Conservation (phyloP, 2,797 vertebrate genomes). For the Spinibarbus caldwelli region DNA sequence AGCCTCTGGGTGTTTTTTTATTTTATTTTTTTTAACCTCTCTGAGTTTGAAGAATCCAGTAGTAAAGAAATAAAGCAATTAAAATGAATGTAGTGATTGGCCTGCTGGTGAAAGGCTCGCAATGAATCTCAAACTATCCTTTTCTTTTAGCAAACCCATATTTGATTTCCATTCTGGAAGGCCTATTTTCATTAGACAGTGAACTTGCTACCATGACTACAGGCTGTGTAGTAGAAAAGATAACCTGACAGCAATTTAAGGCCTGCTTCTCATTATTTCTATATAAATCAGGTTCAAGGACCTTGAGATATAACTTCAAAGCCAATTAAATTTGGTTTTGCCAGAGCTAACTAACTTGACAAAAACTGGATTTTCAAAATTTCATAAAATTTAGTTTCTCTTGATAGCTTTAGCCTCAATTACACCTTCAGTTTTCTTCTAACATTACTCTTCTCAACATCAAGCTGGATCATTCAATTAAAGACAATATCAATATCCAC, state of each 20-base stretch:
- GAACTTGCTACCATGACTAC: slow-evolving; percentile 34
- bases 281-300: slow-evolving; percentile 51
- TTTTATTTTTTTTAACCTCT: slow-evolving; percentile 6
- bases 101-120: slow-evolving; percentile 12
- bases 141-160: slow-evolving; percentile 40
- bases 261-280: slow-evolving; percentile 50
- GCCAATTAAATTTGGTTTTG: slow-evolving; percentile 40
- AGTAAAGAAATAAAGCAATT: slow-evolving; percentile 40
- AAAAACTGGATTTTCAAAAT: slow-evolving; percentile 22
- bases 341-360: slow-evolving; percentile 20
- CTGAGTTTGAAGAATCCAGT: slow-evolving; percentile 13
- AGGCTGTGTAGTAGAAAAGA: slow-evolving; percentile 40
- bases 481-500: slow-evolving; percentile 48
- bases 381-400: slow-evolving; percentile 32
- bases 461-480: slow-evolving; percentile 52
- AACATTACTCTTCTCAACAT: slow-evolving; percentile 28
- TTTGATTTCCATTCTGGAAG: slow-evolving; percentile 52
- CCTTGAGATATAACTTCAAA: slow-evolving; percentile 45
- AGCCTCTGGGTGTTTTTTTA: no score
- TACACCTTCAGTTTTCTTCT: slow-evolving; percentile 50
- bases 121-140: slow-evolving; percentile 48
- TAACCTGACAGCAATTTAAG: slow-evolving; percentile 56
- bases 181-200: slow-evolving; percentile 43
- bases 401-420: slow-evolving; percentile 50
- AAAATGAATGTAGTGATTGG: slow-evolving; percentile 14